phyloP scores from a whole-genome alignment of 1,140 invertebrate species.

The Polyergus mexicanus region DNA sequence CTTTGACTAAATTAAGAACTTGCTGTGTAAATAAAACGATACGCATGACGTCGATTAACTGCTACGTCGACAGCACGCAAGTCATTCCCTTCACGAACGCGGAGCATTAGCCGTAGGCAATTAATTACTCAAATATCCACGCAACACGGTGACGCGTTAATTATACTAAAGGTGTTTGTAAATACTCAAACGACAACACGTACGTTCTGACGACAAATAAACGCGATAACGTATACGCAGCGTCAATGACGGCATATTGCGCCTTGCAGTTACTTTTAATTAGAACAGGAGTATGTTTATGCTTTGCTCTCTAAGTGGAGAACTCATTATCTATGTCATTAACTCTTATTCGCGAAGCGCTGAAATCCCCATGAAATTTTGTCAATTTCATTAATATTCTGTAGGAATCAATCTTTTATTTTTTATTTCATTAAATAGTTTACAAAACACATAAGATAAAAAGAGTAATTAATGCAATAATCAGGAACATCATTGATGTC shows the following conservation, averaged over 20 bases:
- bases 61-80: slow-evolving; percentile 70
- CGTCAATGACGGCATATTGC: slow-evolving; percentile 20
- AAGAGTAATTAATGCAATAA: neutral
- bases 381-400: neutral
- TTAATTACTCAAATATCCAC: slow-evolving; percentile 73
- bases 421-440: neutral
- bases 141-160: slow-evolving; percentile 55
- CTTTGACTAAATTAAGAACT: slow-evolving; percentile 53
- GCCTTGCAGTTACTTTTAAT: slow-evolving; percentile 27
- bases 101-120: slow-evolving; percentile 68
- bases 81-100: slow-evolving; percentile 66
- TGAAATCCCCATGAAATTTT: too few species aligned
- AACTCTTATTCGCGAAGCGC: neutral
- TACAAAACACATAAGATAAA: neutral
- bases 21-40: slow-evolving; percentile 48
- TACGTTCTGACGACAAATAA: slow-evolving; percentile 36
- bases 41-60: slow-evolving; percentile 56
- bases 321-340: neutral
- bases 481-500: neutral
- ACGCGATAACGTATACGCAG: neutral
- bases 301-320: neutral
- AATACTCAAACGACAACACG: slow-evolving; percentile 45
- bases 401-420: neutral
- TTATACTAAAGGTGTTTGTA: slow-evolving; percentile 55
- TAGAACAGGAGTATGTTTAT: slow-evolving; percentile 24